Conservation (phyloP, 2,888 invertebrate species). For the Drosophila kanekoi region DNA sequence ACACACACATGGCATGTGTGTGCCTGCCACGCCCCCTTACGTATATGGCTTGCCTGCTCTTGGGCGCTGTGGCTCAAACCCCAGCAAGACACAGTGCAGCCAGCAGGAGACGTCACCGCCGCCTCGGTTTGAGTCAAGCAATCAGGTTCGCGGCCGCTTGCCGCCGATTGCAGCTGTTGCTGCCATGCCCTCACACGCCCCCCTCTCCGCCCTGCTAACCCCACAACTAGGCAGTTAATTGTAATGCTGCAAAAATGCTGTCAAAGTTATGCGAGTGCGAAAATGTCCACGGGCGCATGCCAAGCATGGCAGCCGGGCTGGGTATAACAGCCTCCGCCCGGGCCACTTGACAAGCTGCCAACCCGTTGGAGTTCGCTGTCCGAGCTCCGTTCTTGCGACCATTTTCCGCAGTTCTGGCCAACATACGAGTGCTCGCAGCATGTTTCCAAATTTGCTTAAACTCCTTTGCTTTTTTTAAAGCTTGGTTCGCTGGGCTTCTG, state of each 20-base stretch:
- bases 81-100: conserved; percentile 26
- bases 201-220: neutral
- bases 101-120: conserved; percentile 18
- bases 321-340: conserved; percentile 5
- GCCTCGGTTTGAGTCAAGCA: conserved; percentile 4
- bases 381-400: conserved; percentile 1
- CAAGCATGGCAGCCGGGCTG: conserved; percentile 15
- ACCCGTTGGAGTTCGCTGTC: neutral
- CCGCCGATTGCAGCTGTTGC: neutral
- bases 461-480: neutral
- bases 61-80: conserved; percentile 38
- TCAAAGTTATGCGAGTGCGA: conserved; percentile 80
- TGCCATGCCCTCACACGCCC: neutral
- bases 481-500: neutral
- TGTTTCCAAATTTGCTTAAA: conserved; percentile 42
- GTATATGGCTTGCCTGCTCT: conserved; percentile 46
- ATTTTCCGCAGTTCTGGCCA: conserved; percentile 24
- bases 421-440: conserved; percentile 46
- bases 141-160: neutral
- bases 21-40: conserved; percentile 39
- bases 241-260: conserved; percentile 78
- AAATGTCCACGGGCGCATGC: conserved; percentile 66
- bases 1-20: conserved; percentile 7
- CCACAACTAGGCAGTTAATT: conserved; percentile 68
- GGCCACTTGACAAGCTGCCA: conserved; percentile 44